Percentiles rank a stretch among this genome's conserved stretches.
Conservation (phyloP, 2,797 vertebrate genomes). For the Spinus olivaceus region DNA sequence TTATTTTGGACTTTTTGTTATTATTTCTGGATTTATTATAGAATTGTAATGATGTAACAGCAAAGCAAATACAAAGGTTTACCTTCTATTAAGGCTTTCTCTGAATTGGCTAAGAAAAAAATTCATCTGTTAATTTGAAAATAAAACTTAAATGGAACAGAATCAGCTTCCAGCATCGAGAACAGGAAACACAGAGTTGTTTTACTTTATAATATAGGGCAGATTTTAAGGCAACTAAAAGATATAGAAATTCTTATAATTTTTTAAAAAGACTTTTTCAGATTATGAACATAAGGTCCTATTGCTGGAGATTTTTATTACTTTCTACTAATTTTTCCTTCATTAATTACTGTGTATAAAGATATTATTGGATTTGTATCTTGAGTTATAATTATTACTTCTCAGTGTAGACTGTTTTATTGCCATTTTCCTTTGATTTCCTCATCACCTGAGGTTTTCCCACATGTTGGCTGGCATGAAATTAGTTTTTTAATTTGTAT, state of each 20-base stretch:
- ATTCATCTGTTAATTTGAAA: not conserved
- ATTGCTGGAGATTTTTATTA: not conserved
- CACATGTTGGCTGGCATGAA: not conserved
- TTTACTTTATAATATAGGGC: not conserved
- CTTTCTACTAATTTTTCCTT: not conserved
- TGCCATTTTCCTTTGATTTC: constrained; percentile 8
- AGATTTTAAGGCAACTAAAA: not conserved
- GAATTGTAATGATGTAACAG: not conserved
- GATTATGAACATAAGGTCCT: not conserved
- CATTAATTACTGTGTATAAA: not conserved
- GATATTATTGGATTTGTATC: not conserved
- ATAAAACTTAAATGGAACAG: not conserved
- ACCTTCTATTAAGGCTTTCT: not conserved
- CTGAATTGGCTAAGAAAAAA: not conserved
- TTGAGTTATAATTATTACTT: not conserved
- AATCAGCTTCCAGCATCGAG: not conserved
- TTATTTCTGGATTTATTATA: not conserved
- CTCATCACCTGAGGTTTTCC: not conserved
- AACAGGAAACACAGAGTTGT: not conserved
- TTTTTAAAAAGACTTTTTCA: not conserved
- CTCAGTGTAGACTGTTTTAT: not conserved
- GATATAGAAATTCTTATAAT: not conserved
- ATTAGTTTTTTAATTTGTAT: constrained; percentile 33
- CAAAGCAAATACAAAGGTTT: not conserved
- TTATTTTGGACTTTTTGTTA: not conserved